Conservation (phyloP, 2,888 invertebrate species). For the Agrochola circellaris region DNA sequence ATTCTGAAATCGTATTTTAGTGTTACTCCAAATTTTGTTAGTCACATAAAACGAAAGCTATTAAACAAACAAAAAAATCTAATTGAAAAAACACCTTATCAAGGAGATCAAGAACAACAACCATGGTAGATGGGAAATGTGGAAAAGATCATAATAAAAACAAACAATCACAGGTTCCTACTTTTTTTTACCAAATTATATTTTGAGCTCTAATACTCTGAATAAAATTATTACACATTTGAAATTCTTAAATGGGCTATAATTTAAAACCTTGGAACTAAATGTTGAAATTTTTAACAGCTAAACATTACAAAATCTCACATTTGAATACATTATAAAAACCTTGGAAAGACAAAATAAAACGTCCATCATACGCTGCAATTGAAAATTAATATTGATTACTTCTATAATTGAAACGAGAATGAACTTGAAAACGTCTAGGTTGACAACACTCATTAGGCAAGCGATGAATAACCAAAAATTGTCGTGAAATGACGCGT, state of each 20-base stretch:
- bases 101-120: neutral
- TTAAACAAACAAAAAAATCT: too few species aligned
- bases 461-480: constrained; percentile 51
- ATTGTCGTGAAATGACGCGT: constrained; percentile 68
- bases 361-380: constrained; percentile 42
- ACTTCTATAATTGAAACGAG: constrained; percentile 40
- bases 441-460: constrained; percentile 35
- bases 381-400: constrained; percentile 43
- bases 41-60: neutral
- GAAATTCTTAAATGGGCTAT: constrained; percentile 49
- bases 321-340: constrained; percentile 56
- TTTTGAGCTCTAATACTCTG: neutral
- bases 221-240: constrained; percentile 14
- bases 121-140: neutral
- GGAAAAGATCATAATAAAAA: neutral
- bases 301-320: constrained; percentile 58
- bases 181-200: neutral
- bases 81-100: neutral
- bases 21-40: neutral
- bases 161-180: neutral
- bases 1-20: neutral
- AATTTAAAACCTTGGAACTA: constrained; percentile 59
- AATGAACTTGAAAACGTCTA: constrained; percentile 45
- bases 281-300: constrained; percentile 58
- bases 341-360: constrained; percentile 60